Percentiles rank a stretch among this genome's conserved stretches.
phyloP scores from a whole-genome alignment of 2,113 vertebrate species.

The Cygnus atratus region DNA sequence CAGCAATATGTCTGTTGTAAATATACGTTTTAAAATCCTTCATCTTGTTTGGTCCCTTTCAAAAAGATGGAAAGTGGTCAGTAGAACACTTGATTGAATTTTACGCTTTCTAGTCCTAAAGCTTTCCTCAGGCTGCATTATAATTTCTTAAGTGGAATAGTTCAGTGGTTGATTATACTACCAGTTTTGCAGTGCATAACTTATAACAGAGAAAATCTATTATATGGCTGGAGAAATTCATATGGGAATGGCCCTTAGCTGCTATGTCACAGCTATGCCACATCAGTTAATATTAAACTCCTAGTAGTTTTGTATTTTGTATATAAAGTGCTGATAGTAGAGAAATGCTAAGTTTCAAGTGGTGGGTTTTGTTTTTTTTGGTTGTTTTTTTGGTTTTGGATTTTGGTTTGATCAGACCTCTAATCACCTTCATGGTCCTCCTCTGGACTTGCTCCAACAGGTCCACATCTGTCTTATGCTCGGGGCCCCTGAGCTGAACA shows the following conservation, averaged over 20 bases:
- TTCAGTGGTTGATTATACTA: neutral
- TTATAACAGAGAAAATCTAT: neutral
- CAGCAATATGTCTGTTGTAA: neutral
- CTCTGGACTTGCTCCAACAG: too few species aligned
- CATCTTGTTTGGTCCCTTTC: neutral
- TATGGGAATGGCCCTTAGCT: neutral
- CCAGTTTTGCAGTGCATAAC: constrained; percentile 4
- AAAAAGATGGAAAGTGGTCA: neutral
- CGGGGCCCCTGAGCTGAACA: too few species aligned
- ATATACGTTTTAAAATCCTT: neutral
- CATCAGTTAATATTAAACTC: constrained; percentile 21
- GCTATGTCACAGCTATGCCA: neutral
- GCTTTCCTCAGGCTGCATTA: neutral
- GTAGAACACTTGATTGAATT: neutral
- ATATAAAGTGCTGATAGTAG: neutral
- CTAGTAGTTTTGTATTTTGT: neutral
- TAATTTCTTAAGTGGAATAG: neutral
- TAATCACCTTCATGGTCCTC: too few species aligned
- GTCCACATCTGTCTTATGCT: too few species aligned
- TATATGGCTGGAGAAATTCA: constrained; percentile 1
- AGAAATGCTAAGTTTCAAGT: neutral
- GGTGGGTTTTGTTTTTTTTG: neutral
- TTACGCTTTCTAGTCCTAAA: neutral
- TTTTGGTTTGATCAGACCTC: neutral
- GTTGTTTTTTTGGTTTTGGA: neutral